Percentiles rank a stretch among this genome's conserved stretches.
Evolutionary conservation across 2,113 vertebrate species (phyloP).

Genomic region (Amphiprion ocellaris): DNA sequence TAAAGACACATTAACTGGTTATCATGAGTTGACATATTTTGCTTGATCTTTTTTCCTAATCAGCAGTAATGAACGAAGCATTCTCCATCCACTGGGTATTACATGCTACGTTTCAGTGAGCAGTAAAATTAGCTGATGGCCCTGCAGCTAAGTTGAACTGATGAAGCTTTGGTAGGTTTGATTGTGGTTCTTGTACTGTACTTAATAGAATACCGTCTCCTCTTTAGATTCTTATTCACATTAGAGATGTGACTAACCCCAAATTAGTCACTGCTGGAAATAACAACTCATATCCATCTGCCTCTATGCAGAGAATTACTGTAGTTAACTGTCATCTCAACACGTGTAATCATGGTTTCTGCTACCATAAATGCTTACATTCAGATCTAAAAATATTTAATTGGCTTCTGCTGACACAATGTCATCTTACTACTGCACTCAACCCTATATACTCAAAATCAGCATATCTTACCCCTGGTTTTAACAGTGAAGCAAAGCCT

Average conservation of each 20-base stretch:
- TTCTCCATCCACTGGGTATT: constrained; percentile 73
- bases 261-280: constrained; percentile 61
- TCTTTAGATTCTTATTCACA: constrained; percentile 51
- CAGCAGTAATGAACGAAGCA: constrained; percentile 74
- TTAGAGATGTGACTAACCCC: constrained; percentile 51
- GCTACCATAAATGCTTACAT: constrained; percentile 9
- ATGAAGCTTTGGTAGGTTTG: constrained; percentile 68
- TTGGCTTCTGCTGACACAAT: constrained; percentile 1
- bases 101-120: constrained; percentile 76
- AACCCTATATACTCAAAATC: background rate
- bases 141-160: constrained; percentile 64
- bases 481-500: background rate
- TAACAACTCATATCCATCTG: constrained; percentile 22
- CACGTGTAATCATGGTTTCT: constrained; percentile 14
- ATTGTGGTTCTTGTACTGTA: constrained; percentile 70
- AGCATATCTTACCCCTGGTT: background rate
- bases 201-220: constrained; percentile 61
- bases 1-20: constrained; percentile 80
- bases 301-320: constrained; percentile 21
- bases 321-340: constrained; percentile 26
- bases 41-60: constrained; percentile 79
- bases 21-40: constrained; percentile 77
- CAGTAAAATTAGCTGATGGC: constrained; percentile 71
- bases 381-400: constrained; percentile 17
- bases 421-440: background rate